Conservation (phyloP, 2,888 invertebrate species). For the Quadroppia sp. region DNA sequence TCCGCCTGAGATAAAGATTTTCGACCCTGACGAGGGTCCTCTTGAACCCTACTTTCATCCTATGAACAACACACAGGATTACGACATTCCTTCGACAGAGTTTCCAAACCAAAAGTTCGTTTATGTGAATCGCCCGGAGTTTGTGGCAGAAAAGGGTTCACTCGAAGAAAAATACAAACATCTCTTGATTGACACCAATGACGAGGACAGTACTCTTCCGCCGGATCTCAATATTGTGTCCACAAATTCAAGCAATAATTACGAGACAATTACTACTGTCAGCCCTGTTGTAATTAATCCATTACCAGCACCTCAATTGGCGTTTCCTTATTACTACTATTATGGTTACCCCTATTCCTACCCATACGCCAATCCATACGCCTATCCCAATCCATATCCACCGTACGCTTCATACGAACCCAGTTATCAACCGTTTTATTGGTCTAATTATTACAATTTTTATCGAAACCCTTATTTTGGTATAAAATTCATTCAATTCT, state of each 20-base stretch:
- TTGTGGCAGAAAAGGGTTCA: conserved; percentile 1
- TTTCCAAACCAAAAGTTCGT: conserved; percentile 1
- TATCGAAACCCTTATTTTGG: too few species aligned
- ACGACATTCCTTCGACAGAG: too few species aligned
- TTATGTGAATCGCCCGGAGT: neutral
- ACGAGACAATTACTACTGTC: neutral
- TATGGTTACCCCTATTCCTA: too few species aligned
- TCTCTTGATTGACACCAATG: neutral
- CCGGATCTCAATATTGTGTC: neutral
- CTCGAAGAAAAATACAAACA: conserved; percentile 7
- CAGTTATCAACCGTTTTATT: neutral
- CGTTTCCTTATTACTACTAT: too few species aligned
- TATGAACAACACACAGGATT: neutral
- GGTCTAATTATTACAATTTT: neutral
- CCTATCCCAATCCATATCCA: too few species aligned
- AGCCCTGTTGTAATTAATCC: neutral
- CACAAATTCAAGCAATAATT: neutral
- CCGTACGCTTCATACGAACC: too few species aligned
- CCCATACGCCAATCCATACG: too few species aligned
- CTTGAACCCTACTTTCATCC: neutral
- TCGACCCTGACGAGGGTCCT: conserved; percentile 8
- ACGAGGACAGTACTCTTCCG: neutral
- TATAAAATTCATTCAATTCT: too few species aligned
- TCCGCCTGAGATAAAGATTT: neutral
- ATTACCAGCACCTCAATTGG: too few species aligned